A percentile compares a stretch with the other conserved stretches of the same genome.
Conservation (phyloP, 2,888 invertebrate genomes). For the Celastrina argiolus region DNA sequence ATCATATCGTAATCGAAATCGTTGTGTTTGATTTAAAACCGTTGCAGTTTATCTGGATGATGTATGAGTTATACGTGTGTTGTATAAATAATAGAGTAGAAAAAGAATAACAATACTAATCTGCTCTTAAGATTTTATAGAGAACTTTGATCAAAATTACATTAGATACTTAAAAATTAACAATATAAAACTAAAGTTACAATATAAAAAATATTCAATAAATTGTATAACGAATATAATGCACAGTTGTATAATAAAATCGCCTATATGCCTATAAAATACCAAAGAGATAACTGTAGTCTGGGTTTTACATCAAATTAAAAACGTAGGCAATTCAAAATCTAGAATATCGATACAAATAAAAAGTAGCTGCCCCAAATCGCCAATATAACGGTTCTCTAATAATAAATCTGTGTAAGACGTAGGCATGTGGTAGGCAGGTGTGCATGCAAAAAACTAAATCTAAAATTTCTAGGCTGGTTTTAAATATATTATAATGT, state of each 20-base stretch:
- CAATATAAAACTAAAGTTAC: too few relatives aligned
- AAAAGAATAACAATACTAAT: background rate
- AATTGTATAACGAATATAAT: too few relatives aligned
- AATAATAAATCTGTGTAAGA: too few relatives aligned
- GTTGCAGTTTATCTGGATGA: slow-evolving; percentile 10
- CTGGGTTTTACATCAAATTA: background rate
- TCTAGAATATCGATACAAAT: slow-evolving; percentile 11
- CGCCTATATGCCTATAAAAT: background rate
- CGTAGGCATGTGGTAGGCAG: slow-evolving; percentile 35
- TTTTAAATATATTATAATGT: slow-evolving; percentile 14
- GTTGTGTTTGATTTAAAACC: slow-evolving; percentile 12
- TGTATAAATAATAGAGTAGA: background rate
- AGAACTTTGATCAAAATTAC: too few relatives aligned
- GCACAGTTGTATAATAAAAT: background rate
- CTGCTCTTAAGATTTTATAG: too few relatives aligned
- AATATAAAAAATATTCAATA: too few relatives aligned
- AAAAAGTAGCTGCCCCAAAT: slow-evolving; percentile 45
- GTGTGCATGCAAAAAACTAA: slow-evolving; percentile 36
- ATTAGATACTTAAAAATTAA: too few relatives aligned
- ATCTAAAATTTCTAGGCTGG: slow-evolving; percentile 36
- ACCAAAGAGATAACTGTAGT: background rate
- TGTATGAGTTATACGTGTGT: background rate
- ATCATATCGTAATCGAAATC: slow-evolving; percentile 22
- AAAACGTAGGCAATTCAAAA: background rate
- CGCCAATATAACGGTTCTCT: slow-evolving; percentile 40